Conservation (phyloP, 35 echinoderm and acorn worm genomes). For the Apostichopus parvimensis region DNA sequence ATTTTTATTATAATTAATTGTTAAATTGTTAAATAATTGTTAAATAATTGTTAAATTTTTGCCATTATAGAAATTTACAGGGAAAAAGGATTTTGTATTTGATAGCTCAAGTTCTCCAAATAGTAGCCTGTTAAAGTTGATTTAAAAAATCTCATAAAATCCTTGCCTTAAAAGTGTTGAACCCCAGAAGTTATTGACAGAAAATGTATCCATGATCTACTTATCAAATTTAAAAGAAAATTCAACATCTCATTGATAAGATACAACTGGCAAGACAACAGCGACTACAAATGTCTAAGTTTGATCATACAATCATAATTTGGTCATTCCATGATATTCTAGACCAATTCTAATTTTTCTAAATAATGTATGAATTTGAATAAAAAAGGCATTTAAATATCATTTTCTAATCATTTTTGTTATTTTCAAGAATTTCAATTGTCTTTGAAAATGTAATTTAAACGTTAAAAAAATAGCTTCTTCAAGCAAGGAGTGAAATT, state of each 20-base stretch:
- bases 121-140: no score
- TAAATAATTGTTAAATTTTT: neutral
- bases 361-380: neutral
- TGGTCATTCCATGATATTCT: neutral
- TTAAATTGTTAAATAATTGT: no score
- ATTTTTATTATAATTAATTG: no score
- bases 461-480: neutral
- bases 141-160: no score
- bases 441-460: neutral
- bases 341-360: neutral
- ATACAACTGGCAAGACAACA: neutral
- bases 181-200: neutral
- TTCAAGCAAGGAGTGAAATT: neutral
- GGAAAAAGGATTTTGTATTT: no score
- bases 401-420: neutral
- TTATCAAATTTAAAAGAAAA: neutral
- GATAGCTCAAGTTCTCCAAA: no score
- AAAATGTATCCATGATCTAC: neutral
- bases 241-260: no score
- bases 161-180: no score
- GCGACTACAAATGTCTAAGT: neutral
- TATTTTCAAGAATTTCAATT: no score
- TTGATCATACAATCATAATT: neutral
- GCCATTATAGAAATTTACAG: no score
- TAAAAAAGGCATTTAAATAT: neutral